phyloP scores from a whole-genome alignment of 2,113 vertebrate genomes.

The Lepidothrix coronata region DNA sequence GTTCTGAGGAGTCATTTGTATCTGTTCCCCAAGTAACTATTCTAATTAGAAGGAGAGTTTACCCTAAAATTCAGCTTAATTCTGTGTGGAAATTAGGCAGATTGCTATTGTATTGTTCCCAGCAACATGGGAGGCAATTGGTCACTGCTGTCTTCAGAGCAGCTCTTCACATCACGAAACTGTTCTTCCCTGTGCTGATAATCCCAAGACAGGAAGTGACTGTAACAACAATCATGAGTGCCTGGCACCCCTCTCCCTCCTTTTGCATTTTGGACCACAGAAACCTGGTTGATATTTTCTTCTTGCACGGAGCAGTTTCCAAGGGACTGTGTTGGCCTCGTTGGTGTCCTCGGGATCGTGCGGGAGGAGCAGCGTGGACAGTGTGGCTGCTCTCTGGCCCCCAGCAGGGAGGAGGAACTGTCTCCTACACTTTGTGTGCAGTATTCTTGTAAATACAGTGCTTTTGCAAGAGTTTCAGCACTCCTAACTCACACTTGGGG shows the following conservation, averaged over 20 bases:
- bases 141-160: background rate
- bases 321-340: background rate
- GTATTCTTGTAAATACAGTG: background rate
- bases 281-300: background rate
- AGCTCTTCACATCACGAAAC: fast-evolving
- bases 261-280: background rate
- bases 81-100: background rate
- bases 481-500: background rate
- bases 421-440: background rate
- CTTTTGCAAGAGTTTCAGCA: background rate
- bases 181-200: background rate
- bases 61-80: background rate
- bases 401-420: background rate
- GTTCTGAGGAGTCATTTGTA: background rate
- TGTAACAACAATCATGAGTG: fast-evolving
- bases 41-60: background rate
- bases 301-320: background rate
- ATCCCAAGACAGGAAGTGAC: background rate
- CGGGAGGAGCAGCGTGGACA: background rate
- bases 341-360: fast-evolving
- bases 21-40: background rate
- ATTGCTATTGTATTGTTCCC: background rate
- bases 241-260: background rate
- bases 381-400: background rate
- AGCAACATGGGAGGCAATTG: background rate